A percentile compares a stretch with the other conserved stretches of the same genome.
Conservation (phyloP, 1,140 invertebrate genomes). For the Cotesia chilonis region DNA sequence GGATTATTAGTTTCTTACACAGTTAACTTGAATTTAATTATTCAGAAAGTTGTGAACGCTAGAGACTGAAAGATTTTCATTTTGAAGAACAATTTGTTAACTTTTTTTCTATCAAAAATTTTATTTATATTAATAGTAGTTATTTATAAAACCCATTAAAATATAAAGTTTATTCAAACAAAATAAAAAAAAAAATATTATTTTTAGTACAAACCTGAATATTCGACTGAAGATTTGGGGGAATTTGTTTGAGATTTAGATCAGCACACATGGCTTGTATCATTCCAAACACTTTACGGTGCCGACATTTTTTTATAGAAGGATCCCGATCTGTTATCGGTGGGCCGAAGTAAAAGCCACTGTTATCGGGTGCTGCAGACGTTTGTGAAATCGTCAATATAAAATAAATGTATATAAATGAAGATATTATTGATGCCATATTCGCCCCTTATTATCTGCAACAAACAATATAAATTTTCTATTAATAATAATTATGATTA, state of each 20-base stretch:
- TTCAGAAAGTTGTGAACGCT: too few relatives aligned
- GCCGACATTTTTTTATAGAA: constrained; percentile 7
- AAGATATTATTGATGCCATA: neutral
- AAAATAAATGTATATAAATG: constrained; percentile 6
- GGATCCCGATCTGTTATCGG: constrained; percentile 14
- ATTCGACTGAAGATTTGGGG: constrained; percentile 16
- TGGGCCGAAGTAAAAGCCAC: neutral
- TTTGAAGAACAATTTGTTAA: too few relatives aligned
- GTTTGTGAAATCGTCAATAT: constrained; percentile 2
- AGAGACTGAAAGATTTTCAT: too few relatives aligned
- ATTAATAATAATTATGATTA: neutral
- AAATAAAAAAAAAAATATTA: neutral
- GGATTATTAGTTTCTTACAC: too few relatives aligned
- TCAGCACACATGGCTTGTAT: constrained; percentile 27
- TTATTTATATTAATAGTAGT: neutral
- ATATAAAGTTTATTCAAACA: neutral
- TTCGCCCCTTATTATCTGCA: neutral
- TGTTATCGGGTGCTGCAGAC: constrained; percentile 3
- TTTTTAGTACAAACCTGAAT: constrained; percentile 25
- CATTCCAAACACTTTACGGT: constrained; percentile 18
- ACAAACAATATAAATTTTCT: neutral
- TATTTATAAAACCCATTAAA: neutral
- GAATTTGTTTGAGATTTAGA: constrained; percentile 19
- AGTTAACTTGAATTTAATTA: too few relatives aligned
- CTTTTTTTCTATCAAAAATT: too few relatives aligned